Evolutionary conservation across 2,113 vertebrate genomes (phyloP), one percentile per base, ranked within the genome.

Genomic region (Lichenostomus cassidix): DNA sequence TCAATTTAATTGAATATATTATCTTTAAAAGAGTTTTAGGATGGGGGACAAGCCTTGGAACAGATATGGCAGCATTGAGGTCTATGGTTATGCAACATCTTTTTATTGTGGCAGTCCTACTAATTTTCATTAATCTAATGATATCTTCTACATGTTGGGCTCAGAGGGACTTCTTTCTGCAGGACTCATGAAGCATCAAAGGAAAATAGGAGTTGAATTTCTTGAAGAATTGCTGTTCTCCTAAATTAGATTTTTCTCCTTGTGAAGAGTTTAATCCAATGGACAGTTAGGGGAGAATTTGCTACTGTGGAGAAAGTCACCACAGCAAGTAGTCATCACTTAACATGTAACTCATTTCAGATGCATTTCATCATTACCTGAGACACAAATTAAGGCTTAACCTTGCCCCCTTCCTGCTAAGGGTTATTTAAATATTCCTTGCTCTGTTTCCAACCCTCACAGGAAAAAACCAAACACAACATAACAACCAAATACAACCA

Each of bases 81-180:
- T 58, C 42, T 52, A 3, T n/a, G 28, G 41, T 74, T 46, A 46
- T 5, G 9, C 31, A 75, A 22, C 0, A 0, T 4, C 44, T 13
- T 65, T 92, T 88, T 55, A 80, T 15, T 85, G 29, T 25, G 19
- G 29, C 37, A 50, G 5, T 69, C 39, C 33, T 28, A 28, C 9
- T 25, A 23, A 69, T 74, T 77, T 74, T 67, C 2, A 50, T 56
- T 84, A 92, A 41, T 85, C 29, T 67, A 73, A 63, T 68, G 15
- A 11, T 41, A 80, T 15, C 46, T 73, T 50, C 59, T 83, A 39
- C 21, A 22, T 49, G 11, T 23, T 50, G 56, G 39, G 29, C 50
- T 91, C 42, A 65, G 67, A 73, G 21, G 27, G 59, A 24, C 14
- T 89, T 95, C 35, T 60, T 78, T 62, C 46, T 76, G 68, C 39